Conservation (phyloP, 2,797 vertebrate species). For the Strix occidentalis region DNA sequence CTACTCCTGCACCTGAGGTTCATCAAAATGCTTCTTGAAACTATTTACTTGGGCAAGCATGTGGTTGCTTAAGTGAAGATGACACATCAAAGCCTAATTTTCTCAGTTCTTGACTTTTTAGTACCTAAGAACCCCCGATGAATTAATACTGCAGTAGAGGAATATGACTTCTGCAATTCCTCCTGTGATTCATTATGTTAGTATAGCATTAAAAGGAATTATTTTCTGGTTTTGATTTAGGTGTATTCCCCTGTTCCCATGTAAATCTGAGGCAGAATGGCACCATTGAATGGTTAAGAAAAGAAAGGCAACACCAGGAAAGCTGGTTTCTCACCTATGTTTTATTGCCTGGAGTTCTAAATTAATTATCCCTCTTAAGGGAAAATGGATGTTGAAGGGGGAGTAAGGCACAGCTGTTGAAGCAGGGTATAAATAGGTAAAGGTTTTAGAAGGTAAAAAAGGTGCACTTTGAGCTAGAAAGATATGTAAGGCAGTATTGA, state of each 20-base stretch:
- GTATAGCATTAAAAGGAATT: not conserved
- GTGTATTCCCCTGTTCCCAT: not conserved
- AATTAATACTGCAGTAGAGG: not conserved
- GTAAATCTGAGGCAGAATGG: not conserved
- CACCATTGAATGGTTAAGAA: slow-evolving; percentile 17
- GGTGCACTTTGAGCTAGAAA: not conserved
- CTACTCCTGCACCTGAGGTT: not conserved
- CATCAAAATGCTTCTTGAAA: not conserved
- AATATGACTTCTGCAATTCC: not conserved
- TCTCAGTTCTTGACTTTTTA: not conserved
- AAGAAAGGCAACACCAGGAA: slow-evolving; percentile 38
- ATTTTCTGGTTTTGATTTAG: not conserved
- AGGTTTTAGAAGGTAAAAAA: not conserved
- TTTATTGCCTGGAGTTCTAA: slow-evolving; percentile 56
- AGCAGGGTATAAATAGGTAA: slow-evolving; percentile 35
- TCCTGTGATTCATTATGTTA: not conserved
- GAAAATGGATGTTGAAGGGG: slow-evolving; percentile 37
- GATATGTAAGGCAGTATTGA: not conserved
- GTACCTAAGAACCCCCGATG: not conserved
- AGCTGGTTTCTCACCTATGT: slow-evolving; percentile 18
- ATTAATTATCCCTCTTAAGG: slow-evolving; percentile 65
- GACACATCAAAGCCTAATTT: not conserved
- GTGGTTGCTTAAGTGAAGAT: not conserved
- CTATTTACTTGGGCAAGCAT: not conserved
- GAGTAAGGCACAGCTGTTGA: slow-evolving; percentile 47